Evolutionary conservation across 2,888 invertebrate genomes (phyloP).

Genomic region (Clunio marinus): DNA sequence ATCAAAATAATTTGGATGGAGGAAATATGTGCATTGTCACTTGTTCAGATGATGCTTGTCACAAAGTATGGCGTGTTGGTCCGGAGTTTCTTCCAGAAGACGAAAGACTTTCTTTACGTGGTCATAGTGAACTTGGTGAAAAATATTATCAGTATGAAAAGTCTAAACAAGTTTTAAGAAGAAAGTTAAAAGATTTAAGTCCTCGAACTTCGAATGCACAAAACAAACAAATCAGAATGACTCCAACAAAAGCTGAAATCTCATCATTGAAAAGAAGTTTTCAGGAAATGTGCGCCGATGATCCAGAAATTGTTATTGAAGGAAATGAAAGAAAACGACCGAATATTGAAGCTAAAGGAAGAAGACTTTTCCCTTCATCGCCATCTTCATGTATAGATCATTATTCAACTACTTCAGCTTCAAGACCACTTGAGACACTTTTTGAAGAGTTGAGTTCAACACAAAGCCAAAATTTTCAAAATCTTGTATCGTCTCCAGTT

Average conservation of each 20-base stretch:
- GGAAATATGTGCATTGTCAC: slow-evolving; percentile 66
- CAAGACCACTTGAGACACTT: slow-evolving; percentile 43
- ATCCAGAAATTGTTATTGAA: slow-evolving; percentile 45
- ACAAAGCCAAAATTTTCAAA: slow-evolving; percentile 33
- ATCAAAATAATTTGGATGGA: slow-evolving; percentile 42
- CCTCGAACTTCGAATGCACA: slow-evolving; percentile 54
- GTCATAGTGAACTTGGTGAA: slow-evolving; percentile 52
- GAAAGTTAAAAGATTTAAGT: slow-evolving; percentile 49
- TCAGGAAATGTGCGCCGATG: slow-evolving; percentile 46
- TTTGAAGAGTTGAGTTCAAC: slow-evolving; percentile 43
- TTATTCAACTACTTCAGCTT: too few relatives aligned
- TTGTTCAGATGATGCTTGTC: slow-evolving; percentile 76
- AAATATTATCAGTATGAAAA: slow-evolving; percentile 45
- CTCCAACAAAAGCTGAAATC: slow-evolving; percentile 41
- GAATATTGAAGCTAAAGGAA: slow-evolving; percentile 49
- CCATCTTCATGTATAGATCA: slow-evolving; percentile 6
- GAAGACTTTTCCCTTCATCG: slow-evolving; percentile 54
- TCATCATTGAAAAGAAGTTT: slow-evolving; percentile 46
- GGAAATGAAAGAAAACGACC: slow-evolving; percentile 49
- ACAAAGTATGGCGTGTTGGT: slow-evolving; percentile 71
- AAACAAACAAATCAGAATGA: slow-evolving; percentile 49
- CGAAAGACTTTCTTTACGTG: slow-evolving; percentile 51
- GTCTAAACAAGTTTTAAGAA: slow-evolving; percentile 23
- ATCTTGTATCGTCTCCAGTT: slow-evolving; percentile 25
- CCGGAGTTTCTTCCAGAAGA: slow-evolving; percentile 50